Evolutionary conservation across 2,888 invertebrate genomes (phyloP).

Genomic region (Sylvicola fuscatus): DNA sequence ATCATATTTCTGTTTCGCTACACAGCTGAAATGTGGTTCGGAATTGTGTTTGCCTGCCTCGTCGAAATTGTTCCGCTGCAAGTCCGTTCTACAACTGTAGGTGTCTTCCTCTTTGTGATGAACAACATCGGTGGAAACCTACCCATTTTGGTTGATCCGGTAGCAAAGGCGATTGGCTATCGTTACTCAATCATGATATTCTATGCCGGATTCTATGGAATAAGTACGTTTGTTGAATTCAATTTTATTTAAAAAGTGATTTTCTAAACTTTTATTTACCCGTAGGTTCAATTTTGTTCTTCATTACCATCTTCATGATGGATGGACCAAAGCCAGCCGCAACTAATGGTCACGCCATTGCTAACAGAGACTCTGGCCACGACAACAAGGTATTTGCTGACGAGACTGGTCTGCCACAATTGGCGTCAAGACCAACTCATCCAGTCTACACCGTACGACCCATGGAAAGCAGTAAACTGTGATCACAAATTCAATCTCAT

Average conservation of each 20-base stretch:
- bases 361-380: constrained; percentile 14
- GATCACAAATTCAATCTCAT: constrained; percentile 3
- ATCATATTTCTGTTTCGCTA: too few relatives aligned
- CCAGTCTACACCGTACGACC: constrained; percentile 5
- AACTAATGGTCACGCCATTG: constrained; percentile 3
- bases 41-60: constrained; percentile 73
- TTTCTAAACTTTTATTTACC: constrained; percentile 1
- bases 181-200: constrained; percentile 69
- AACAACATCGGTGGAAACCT: constrained; percentile 82
- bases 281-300: constrained; percentile 60
- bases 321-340: constrained; percentile 27
- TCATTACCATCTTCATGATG: constrained; percentile 63
- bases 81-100: constrained; percentile 66
- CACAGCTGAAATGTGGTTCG: constrained; percentile 86
- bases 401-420: constrained; percentile 10
- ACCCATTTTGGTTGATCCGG: constrained; percentile 71
- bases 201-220: constrained; percentile 70
- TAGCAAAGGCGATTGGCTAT: constrained; percentile 62
- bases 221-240: constrained; percentile 42
- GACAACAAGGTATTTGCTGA: constrained; percentile 22
- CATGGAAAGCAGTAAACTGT: constrained; percentile 22
- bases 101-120: constrained; percentile 78
- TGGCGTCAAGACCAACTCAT: constrained; percentile 3
- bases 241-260: constrained; percentile 3
- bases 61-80: constrained; percentile 72